Conservation (phyloP, 1,140 invertebrate species). For the Manduca sexta region DNA sequence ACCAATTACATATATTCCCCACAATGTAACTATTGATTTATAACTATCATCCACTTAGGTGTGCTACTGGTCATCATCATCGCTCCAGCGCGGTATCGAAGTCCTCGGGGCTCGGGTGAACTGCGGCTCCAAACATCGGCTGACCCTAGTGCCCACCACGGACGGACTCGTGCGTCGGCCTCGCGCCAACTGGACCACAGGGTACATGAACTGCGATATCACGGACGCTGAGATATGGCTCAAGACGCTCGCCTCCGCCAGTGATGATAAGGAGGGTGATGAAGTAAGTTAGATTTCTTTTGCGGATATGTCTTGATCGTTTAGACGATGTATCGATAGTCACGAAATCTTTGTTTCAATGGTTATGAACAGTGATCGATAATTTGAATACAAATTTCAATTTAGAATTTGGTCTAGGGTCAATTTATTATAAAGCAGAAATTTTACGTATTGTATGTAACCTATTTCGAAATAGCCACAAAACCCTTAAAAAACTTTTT, state of each 20-base stretch:
- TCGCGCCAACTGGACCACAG: constrained; percentile 91
- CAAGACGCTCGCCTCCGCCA: constrained; percentile 75
- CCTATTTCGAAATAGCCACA: too few species aligned
- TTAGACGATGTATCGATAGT: too few species aligned
- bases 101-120: constrained; percentile 89
- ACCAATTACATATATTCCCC: too few species aligned
- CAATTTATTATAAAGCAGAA: too few species aligned
- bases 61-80: constrained; percentile 98
- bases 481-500: too few species aligned
- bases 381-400: too few species aligned
- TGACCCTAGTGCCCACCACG: constrained; percentile 83
- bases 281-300: constrained; percentile 31
- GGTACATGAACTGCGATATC: constrained; percentile 95
- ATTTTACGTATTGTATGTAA: too few species aligned
- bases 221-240: constrained; percentile 94
- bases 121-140: constrained; percentile 88
- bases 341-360: too few species aligned
- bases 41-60: constrained; percentile 74
- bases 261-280: constrained; percentile 48
- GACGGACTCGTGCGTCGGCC: constrained; percentile 92
- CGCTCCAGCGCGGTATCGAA: constrained; percentile 95
- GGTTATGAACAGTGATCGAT: too few species aligned
- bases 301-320: not conserved
- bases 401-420: too few species aligned
- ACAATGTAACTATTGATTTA: too few species aligned